Evolutionary conservation across 2,113 vertebrate genomes (phyloP).

Genomic region (Mystacornis crossleyi): DNA sequence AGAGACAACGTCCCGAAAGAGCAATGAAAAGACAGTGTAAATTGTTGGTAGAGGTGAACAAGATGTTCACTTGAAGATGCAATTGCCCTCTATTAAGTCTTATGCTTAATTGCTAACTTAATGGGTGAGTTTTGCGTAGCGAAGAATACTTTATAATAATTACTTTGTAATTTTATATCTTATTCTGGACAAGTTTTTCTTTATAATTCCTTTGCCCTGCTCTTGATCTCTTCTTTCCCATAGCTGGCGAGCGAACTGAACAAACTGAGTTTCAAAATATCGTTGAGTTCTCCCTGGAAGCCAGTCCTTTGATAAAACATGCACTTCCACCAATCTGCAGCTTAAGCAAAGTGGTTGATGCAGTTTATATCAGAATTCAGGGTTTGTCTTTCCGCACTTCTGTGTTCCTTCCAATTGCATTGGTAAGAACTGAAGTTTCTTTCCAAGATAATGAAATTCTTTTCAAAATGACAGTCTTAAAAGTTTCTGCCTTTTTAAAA

Average conservation of each 20-base stretch:
- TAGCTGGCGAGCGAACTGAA: background rate
- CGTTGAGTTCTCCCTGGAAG: background rate
- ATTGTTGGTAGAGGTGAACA: background rate
- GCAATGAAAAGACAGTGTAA: background rate
- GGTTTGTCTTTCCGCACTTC: background rate
- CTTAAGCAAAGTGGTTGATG: background rate
- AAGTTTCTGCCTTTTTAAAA: background rate
- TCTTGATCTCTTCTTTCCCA: background rate
- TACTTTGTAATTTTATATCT: background rate
- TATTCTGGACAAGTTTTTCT: background rate
- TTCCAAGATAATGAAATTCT: background rate
- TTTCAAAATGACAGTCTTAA: background rate
- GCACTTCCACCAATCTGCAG: rapidly evolving
- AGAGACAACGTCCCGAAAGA: background rate
- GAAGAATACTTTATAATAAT: background rate
- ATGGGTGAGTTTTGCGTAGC: background rate
- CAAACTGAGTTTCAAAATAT: background rate
- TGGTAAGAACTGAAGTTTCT: background rate
- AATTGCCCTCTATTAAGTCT: background rate
- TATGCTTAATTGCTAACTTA: background rate
- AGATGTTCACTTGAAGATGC: background rate
- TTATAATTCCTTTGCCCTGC: background rate
- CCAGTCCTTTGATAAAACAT: background rate
- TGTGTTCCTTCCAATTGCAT: background rate
- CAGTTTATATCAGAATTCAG: background rate